A percentile compares a stretch with the other conserved stretches of the same genome.
phyloP scores from a whole-genome alignment of 2,888 invertebrate genomes.

The Catocala fraxini region DNA sequence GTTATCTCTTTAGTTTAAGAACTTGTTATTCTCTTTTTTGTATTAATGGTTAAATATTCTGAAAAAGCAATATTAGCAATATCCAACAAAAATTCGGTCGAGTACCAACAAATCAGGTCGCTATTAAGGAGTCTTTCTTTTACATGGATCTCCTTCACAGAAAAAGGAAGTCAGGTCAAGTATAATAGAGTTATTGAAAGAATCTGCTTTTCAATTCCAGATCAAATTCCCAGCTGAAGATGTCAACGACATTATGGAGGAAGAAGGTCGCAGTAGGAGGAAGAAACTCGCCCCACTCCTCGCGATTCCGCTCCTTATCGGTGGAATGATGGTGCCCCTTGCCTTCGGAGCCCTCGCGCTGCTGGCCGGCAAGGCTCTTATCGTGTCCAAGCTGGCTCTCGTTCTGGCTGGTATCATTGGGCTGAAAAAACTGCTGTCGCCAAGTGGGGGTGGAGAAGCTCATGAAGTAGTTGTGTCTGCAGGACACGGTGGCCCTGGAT shows the following conservation, averaged over 20 bases:
- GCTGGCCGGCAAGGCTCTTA: slow-evolving; percentile 94
- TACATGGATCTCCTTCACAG: no score
- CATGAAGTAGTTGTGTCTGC: slow-evolving; percentile 92
- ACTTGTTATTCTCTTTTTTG: no score
- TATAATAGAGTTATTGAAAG: neutral
- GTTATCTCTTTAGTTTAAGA: no score
- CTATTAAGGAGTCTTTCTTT: no score
- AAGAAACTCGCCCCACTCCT: slow-evolving; percentile 92
- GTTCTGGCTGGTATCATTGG: slow-evolving; percentile 95
- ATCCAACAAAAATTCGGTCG: no score
- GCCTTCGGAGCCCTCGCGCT: slow-evolving; percentile 94
- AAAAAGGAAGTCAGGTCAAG: no score
- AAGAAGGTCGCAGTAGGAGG: slow-evolving; percentile 90
- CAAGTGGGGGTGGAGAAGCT: slow-evolving; percentile 89
- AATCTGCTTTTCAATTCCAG: slow-evolving; percentile 71
- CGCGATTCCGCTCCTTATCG: slow-evolving; percentile 93
- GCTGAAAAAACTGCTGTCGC: slow-evolving; percentile 93
- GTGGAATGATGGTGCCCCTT: slow-evolving; percentile 93
- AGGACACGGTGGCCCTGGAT: slow-evolving; percentile 90
- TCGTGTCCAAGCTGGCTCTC: slow-evolving; percentile 94
- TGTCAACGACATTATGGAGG: slow-evolving; percentile 87
- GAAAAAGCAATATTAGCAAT: no score
- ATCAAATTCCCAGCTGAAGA: slow-evolving; percentile 92
- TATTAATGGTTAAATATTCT: no score
- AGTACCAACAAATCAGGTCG: no score